Conservation (phyloP, 2,113 vertebrate species). For the Lophotis ruficrista region DNA sequence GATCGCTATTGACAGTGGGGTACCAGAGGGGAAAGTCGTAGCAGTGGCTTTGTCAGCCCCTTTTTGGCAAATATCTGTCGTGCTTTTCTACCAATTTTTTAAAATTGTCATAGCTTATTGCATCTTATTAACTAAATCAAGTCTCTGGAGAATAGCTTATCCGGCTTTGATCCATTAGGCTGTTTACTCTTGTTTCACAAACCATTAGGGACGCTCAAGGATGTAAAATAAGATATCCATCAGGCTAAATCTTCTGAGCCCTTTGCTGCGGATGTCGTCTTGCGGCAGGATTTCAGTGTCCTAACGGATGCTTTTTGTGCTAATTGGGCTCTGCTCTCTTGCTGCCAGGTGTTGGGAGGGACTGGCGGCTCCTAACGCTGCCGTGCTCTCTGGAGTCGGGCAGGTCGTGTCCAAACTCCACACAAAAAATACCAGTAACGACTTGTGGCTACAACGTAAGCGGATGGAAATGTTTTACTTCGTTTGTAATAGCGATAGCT, state of each 20-base stretch:
- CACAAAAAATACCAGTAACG: background rate
- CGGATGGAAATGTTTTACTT: background rate
- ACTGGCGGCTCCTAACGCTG: rapidly evolving
- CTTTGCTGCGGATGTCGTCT: background rate
- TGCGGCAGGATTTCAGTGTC: background rate
- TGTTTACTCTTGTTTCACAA: slow-evolving; percentile 51
- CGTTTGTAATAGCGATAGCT: background rate
- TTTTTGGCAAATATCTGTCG: background rate
- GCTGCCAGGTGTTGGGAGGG: background rate
- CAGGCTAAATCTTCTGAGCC: background rate
- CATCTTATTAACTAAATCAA: background rate
- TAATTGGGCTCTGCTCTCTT: background rate
- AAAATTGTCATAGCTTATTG: background rate
- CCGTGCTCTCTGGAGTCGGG: background rate
- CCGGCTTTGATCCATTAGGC: background rate
- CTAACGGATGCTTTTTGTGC: background rate
- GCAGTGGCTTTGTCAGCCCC: background rate
- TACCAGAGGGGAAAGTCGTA: background rate
- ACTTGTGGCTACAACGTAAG: background rate
- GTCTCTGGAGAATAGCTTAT: slow-evolving; percentile 26
- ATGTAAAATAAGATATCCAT: background rate
- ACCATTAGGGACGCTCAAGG: background rate
- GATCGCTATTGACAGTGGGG: background rate
- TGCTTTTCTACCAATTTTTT: background rate
- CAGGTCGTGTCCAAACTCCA: background rate